phyloP scores from a whole-genome alignment of 2,888 invertebrate genomes.

The Hoplodrina blanda region DNA sequence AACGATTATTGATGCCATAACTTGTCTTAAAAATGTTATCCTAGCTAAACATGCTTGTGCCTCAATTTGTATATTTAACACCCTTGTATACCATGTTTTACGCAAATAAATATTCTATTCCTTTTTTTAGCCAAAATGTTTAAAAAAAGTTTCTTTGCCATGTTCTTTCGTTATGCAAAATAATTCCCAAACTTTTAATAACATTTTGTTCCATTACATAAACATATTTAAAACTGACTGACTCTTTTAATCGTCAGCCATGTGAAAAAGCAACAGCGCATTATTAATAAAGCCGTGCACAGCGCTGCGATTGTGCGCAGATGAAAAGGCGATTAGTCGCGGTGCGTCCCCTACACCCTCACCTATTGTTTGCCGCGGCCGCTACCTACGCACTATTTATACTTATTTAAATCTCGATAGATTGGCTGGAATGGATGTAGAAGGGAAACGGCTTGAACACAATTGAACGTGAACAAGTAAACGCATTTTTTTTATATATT shows the following conservation, averaged over 20 bases:
- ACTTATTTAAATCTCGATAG: conserved; percentile 75
- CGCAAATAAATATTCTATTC: too few species aligned
- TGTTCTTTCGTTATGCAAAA: neutral
- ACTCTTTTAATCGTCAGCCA: conserved; percentile 65
- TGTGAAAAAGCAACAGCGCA: conserved; percentile 71
- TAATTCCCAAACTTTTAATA: conserved; percentile 15
- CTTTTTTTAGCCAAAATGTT: too few species aligned
- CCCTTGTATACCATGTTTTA: too few species aligned
- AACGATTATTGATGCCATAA: too few species aligned
- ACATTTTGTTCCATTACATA: conserved; percentile 35
- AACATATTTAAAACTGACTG: conserved; percentile 60
- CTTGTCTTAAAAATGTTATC: too few species aligned
- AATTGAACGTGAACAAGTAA: neutral
- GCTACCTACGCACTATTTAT: conserved; percentile 73
- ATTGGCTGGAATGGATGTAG: conserved; percentile 40
- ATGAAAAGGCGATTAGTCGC: conserved; percentile 69
- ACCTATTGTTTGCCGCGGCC: conserved; percentile 73
- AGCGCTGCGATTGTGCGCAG: conserved; percentile 72
- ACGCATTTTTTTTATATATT: neutral
- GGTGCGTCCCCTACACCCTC: conserved; percentile 59
- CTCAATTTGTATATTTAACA: too few species aligned
- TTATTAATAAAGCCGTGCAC: conserved; percentile 84
- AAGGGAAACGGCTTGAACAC: conserved; percentile 35
- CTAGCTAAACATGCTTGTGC: too few species aligned
- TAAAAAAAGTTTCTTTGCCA: too few species aligned